phyloP scores from a whole-genome alignment of 2,797 vertebrate species.

The Craterocephalus amniculus region DNA sequence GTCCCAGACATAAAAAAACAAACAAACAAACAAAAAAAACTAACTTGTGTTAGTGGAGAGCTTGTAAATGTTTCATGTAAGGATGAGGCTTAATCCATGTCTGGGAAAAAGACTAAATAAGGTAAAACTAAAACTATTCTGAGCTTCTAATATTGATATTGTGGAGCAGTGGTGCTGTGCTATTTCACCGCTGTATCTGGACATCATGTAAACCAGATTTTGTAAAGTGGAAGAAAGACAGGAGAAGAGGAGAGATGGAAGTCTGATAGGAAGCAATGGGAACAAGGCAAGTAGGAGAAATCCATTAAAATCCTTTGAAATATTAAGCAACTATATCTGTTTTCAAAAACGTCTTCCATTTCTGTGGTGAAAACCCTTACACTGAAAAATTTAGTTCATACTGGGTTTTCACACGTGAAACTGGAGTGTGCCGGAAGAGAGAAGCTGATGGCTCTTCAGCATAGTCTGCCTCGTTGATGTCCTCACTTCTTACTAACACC shows the following conservation, averaged over 20 bases:
- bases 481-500: conserved; percentile 13
- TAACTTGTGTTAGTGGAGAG: background rate
- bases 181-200: conserved; percentile 1
- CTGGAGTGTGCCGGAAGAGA: conserved; percentile 2
- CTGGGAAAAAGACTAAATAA: conserved; percentile 5
- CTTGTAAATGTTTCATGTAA: conserved; percentile 1
- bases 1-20: conserved; percentile 2
- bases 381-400: conserved; percentile 72
- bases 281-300: conserved; percentile 53
- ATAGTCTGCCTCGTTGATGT: conserved; percentile 28
- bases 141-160: background rate
- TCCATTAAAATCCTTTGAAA: conserved; percentile 81
- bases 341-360: conserved; percentile 51
- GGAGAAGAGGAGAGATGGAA: conserved; percentile 16
- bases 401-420: conserved; percentile 45
- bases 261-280: conserved; percentile 17
- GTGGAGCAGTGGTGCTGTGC: background rate
- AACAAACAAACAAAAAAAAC: no score
- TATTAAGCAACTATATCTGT: conserved; percentile 77
- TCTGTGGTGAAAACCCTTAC: conserved; percentile 48
- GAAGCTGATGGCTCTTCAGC: conserved; percentile 35
- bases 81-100: background rate
- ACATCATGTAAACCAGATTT: conserved; percentile 17
- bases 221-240: conserved; percentile 12
- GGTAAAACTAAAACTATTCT: conserved; percentile 4